Conservation (phyloP, 1,140 invertebrate species). For the Drosophila ercepeae region DNA sequence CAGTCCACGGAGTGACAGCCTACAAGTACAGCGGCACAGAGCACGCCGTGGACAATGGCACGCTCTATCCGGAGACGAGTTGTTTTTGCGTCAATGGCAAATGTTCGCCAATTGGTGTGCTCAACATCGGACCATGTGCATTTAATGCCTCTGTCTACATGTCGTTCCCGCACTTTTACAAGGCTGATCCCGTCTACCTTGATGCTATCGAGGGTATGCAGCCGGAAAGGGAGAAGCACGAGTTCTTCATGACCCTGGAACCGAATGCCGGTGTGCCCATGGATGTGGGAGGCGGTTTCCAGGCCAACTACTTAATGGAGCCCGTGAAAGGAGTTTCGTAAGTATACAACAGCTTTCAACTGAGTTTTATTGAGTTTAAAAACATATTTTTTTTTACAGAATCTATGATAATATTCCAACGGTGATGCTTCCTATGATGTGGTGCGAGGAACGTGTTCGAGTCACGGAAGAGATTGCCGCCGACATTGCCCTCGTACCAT, state of each 20-base stretch:
- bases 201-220: slow-evolving; percentile 88
- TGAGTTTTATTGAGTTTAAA: not conserved
- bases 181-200: slow-evolving; percentile 89
- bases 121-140: slow-evolving; percentile 88
- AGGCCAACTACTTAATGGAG: slow-evolving; percentile 90
- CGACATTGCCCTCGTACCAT: slow-evolving; percentile 63
- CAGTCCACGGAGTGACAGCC: slow-evolving; percentile 85
- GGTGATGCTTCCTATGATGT: slow-evolving; percentile 90
- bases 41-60: slow-evolving; percentile 87
- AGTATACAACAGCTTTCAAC: slow-evolving; percentile 71
- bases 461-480: slow-evolving; percentile 85
- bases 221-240: slow-evolving; percentile 88
- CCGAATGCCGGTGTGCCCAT: slow-evolving; percentile 90
- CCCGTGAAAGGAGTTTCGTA: slow-evolving; percentile 87
- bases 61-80: slow-evolving; percentile 86
- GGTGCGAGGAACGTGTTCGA: slow-evolving; percentile 89
- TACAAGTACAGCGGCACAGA: slow-evolving; percentile 86
- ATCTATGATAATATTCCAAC: slow-evolving; percentile 87
- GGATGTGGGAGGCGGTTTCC: slow-evolving; percentile 89
- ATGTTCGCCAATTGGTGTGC: slow-evolving; percentile 87
- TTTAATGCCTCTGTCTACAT: slow-evolving; percentile 91
- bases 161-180: slow-evolving; percentile 94
- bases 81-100: slow-evolving; percentile 89
- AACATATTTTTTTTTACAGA: slow-evolving; percentile 83
- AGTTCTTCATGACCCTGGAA: slow-evolving; percentile 89